Evolutionary conservation across 2,797 vertebrate species (phyloP).

Genomic region (Ctenosaura bakeri): DNA sequence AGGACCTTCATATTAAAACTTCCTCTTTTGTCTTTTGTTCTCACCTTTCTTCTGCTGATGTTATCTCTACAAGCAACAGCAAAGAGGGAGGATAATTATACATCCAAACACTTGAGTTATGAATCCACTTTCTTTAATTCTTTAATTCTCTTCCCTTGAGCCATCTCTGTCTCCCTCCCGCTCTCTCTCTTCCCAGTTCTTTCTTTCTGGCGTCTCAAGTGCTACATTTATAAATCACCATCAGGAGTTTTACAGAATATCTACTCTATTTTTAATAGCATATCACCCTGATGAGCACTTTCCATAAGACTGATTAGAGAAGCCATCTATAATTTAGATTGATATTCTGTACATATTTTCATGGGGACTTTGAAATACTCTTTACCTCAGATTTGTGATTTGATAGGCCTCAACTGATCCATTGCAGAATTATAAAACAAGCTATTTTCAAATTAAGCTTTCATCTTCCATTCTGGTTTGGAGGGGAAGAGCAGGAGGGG

Average conservation of each 20-base stretch:
- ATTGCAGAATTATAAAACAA: neutral
- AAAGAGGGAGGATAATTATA: neutral
- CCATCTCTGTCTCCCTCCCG: constrained; percentile 25
- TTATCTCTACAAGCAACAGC: neutral
- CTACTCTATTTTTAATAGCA: constrained; percentile 71
- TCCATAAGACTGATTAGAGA: constrained; percentile 74
- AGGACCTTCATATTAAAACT: neutral
- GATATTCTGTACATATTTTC: constrained; percentile 61
- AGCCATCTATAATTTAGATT: constrained; percentile 71
- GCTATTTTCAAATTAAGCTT: neutral
- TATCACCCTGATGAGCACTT: constrained; percentile 64
- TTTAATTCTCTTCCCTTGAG: constrained; percentile 40
- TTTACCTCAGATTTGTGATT: constrained; percentile 62
- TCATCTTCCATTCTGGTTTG: neutral
- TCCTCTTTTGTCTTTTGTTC: neutral
- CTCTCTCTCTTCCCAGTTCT: constrained; percentile 12
- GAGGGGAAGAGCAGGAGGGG: neutral
- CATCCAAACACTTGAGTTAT: constrained; percentile 41
- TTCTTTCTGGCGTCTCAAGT: constrained; percentile 62
- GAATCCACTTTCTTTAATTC: constrained; percentile 65
- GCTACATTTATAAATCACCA: constrained; percentile 70
- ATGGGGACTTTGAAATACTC: constrained; percentile 50
- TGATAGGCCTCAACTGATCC: constrained; percentile 49
- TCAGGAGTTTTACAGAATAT: constrained; percentile 62
- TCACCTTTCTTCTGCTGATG: neutral